Conservation (phyloP, 2,888 invertebrate genomes). For the Caenorhabditis sp. region DNA sequence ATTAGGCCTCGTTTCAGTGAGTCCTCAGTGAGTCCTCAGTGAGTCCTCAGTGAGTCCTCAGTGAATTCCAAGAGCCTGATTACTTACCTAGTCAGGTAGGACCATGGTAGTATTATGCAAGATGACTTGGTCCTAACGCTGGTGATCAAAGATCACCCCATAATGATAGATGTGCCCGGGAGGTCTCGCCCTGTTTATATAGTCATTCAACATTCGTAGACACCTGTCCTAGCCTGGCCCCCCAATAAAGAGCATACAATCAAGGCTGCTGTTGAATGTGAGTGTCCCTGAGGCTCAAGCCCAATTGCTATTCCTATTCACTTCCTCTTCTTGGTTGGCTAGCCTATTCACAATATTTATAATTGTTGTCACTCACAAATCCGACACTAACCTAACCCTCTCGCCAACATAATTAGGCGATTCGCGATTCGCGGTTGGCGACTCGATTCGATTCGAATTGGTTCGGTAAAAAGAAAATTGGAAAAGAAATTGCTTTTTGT, state of each 20-base stretch:
- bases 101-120: conserved; percentile 5
- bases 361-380: conserved; percentile 61
- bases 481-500: conserved; percentile 28
- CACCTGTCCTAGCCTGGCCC: conserved; percentile 39
- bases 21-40: conserved; percentile 25
- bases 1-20: conserved; percentile 54
- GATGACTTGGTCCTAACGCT: neutral
- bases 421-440: too few relatives aligned
- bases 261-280: conserved; percentile 44
- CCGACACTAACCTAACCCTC: neutral
- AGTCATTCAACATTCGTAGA: conserved; percentile 61
- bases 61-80: too few relatives aligned
- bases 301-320: conserved; percentile 52
- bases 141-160: conserved; percentile 45
- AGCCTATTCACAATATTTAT: conserved; percentile 63
- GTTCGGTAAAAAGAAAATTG: too few relatives aligned
- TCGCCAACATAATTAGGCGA: conserved; percentile 50
- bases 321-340: too few relatives aligned
- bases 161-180: conserved; percentile 40
- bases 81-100: too few relatives aligned
- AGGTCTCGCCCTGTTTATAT: conserved; percentile 42
- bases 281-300: conserved; percentile 19
- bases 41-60: conserved; percentile 30
- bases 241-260: conserved; percentile 59
- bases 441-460: too few relatives aligned